These are phyloP conservation scores for Cataglyphis cursor DNA, from an alignment of 2,888 invertebrate species.

Conservation along the genomic window DNA sequence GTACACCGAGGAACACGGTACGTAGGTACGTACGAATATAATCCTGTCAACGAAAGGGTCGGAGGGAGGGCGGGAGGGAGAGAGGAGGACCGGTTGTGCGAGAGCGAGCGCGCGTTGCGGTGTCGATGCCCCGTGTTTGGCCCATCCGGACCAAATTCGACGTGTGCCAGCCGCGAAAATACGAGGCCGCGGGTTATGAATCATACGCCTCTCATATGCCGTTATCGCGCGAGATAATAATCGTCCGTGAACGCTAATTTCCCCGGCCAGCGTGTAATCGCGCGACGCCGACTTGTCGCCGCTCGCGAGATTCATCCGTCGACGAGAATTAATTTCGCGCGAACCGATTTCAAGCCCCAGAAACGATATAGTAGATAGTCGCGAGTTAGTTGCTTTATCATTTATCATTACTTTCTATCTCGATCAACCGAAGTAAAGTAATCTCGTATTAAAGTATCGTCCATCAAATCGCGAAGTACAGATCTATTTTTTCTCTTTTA, in stretches of 20 bases:
- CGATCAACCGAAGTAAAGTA: background rate
- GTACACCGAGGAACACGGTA: slow-evolving; percentile 79
- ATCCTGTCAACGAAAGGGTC: slow-evolving; percentile 80
- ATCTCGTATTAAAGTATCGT: background rate
- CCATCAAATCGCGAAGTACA: background rate
- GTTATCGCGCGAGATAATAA: slow-evolving; percentile 79
- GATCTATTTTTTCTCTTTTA: background rate
- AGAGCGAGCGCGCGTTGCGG: slow-evolving; percentile 61
- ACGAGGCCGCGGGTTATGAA: slow-evolving; percentile 84
- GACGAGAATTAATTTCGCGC: slow-evolving; percentile 68
- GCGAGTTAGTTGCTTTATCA: background rate
- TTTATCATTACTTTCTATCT: background rate
- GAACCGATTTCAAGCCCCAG: background rate
- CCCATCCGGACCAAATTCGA: slow-evolving; percentile 82
- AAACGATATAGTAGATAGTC: background rate
- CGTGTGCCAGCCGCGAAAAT: slow-evolving; percentile 82
- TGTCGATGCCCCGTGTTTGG: slow-evolving; percentile 81
- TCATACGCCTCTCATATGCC: slow-evolving; percentile 76
- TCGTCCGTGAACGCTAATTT: slow-evolving; percentile 82
- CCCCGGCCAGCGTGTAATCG: slow-evolving; percentile 75
- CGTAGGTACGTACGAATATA: slow-evolving; percentile 83
- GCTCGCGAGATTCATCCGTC: slow-evolving; percentile 52
- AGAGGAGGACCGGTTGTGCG: slow-evolving; percentile 62
- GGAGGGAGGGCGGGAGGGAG: slow-evolving; percentile 36
- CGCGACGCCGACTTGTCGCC: slow-evolving; percentile 70